Conservation (phyloP, 2,888 invertebrate species). For the Tribolium freemani region DNA sequence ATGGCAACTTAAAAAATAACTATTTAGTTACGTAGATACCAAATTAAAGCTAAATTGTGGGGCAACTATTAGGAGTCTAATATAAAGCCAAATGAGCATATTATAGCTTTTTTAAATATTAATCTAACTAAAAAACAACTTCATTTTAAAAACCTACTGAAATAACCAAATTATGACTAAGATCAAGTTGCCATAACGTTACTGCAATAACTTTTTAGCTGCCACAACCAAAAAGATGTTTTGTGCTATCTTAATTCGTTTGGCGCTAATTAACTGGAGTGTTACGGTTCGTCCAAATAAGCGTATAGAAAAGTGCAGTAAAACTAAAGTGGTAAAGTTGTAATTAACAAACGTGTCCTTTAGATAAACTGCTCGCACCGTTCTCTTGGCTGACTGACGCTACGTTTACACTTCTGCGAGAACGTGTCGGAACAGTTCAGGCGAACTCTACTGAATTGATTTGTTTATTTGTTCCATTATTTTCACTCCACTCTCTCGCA, state of each 20-base stretch:
- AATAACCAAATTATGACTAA: too few species aligned
- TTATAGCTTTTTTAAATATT: too few species aligned
- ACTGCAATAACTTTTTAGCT: too few species aligned
- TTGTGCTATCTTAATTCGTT: constrained; percentile 38
- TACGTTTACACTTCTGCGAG: constrained; percentile 49
- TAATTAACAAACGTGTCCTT: constrained; percentile 50
- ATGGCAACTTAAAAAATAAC: too few species aligned
- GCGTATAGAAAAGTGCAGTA: constrained; percentile 26
- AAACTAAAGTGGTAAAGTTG: constrained; percentile 44
- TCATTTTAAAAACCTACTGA: too few species aligned
- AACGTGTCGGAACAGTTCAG: constrained; percentile 44
- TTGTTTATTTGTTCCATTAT: constrained; percentile 45
- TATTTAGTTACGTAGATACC: too few species aligned
- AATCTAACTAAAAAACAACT: too few species aligned
- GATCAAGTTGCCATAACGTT: too few species aligned
- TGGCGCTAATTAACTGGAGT: constrained; percentile 37
- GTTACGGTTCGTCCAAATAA: constrained; percentile 30
- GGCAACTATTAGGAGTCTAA: too few species aligned
- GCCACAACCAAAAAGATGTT: too few species aligned
- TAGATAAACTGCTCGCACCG: constrained; percentile 42
- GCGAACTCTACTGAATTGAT: constrained; percentile 44
- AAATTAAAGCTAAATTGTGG: too few species aligned
- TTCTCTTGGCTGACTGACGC: constrained; percentile 46
- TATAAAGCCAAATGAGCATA: too few species aligned
- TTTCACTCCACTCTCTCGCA: constrained; percentile 25